Base-by-base conservation (phyloP, 2,888 invertebrate species). In the Cerastoderma edule region DNA sequence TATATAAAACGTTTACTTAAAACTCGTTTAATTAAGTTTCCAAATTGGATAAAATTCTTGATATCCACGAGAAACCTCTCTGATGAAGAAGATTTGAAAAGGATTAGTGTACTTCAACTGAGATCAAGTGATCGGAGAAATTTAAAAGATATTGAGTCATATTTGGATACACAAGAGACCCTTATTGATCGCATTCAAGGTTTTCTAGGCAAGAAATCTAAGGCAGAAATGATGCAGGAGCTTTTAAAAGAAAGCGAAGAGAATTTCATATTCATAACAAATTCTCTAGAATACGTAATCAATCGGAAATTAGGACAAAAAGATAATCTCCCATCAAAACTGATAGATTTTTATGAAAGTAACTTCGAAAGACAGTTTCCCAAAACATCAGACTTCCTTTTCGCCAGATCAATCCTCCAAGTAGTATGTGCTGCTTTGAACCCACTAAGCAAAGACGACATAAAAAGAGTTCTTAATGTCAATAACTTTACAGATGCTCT, bases 11-110 rank as follows among this genome's bases (percentile, higher is more conserved):
- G n/a, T 16, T 22, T 53, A 22, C 22, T 53, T 16, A 16, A n/a
- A 53, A 53, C 22, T 16, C 16, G 53, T 6, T 16, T n/a, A 10
- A 53, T 8, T 6, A 53, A 53, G n/a, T n/a, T 53, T 16, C 53
- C 53, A n/a, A 16, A 53, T n/a, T 53, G 53, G 53, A 8, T 53
- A 53, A 53, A 53, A n/a, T 53, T 53, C n/a, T 16, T 53, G n/a
- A 22, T 53, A 16, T n/a, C 22, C n/a, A 16, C 53, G 24, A 53
- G 53, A 22, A n/a, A 53, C n/a, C 8, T 53, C 8, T 8, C 53
- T n/a, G n/a, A 8, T 8, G 22, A 16, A n/a, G 6, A 8, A 6
- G 53, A 53, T 22, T n/a, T 53, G 16, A 16, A 53, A n/a, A 53
- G 13, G 8, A 53, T 53, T 8, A 22, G n/a, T 16, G 24, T 16